Percentiles rank a stretch among this genome's conserved stretches.
These are phyloP conservation scores for Taphrorychus bicolor DNA, from an alignment of 2,888 invertebrate genomes.

Conservation along the genomic window DNA sequence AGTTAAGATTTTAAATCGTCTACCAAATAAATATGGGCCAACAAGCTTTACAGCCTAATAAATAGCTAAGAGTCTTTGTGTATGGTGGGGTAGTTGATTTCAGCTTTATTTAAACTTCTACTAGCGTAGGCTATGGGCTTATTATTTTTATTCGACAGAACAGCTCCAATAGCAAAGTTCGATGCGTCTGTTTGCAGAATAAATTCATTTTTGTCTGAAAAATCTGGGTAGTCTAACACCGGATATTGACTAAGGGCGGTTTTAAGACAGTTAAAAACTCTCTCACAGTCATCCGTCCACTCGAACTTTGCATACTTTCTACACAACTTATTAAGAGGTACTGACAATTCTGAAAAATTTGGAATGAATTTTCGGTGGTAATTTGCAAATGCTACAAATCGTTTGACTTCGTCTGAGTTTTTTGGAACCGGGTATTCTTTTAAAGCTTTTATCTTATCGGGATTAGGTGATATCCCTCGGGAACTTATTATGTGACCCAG, in stretches of 20 bases:
- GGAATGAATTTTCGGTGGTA: conserved; percentile 24
- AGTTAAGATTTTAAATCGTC: conserved; percentile 41
- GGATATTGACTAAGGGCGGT: background rate
- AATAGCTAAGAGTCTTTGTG: background rate
- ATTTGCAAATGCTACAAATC: conserved; percentile 16
- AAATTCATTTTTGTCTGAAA: background rate
- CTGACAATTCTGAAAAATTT: conserved; percentile 20
- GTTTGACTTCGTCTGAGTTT: conserved; percentile 11
- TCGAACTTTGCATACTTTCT: conserved; percentile 4
- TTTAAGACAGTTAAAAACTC: conserved; percentile 5
- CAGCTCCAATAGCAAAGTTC: conserved; percentile 29
- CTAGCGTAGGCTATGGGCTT: conserved; percentile 35
- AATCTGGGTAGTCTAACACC: conserved; percentile 8
- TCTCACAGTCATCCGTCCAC: conserved; percentile 5
- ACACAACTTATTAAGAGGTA: conserved; percentile 2
- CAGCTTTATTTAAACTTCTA: conserved; percentile 30
- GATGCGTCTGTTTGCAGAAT: conserved; percentile 14
- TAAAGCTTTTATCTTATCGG: conserved; percentile 7
- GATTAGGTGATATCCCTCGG: conserved; percentile 21
- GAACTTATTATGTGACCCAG: conserved; percentile 26
- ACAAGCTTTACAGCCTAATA: background rate
- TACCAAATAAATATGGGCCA: conserved; percentile 17
- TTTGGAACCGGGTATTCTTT: conserved; percentile 12
- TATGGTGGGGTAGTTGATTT: conserved; percentile 11
- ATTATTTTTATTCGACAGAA: conserved; percentile 35